A percentile compares a stretch with the other conserved stretches of the same genome.
Evolutionary conservation across 2,113 vertebrate species (phyloP).

Genomic region (Pygathrix nemaeus): DNA sequence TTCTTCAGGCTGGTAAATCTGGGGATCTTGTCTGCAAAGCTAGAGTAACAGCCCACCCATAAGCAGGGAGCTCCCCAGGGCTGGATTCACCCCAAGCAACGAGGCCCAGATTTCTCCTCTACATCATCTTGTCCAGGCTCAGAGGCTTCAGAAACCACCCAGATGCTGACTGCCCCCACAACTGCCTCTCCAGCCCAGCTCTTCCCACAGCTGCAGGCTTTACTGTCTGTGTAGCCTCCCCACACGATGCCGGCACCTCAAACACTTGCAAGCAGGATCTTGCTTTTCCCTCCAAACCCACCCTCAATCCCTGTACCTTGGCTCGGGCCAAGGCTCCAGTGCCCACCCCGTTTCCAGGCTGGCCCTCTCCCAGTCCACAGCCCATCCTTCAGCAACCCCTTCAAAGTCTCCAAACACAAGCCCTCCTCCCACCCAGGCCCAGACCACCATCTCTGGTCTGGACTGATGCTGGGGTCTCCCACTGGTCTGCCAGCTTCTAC

Average conservation of each 20-base stretch:
- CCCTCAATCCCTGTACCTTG: neutral
- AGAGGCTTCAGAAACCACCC: neutral
- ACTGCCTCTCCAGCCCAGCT: neutral
- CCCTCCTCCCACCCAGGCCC: accelerated
- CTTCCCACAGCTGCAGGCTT: neutral
- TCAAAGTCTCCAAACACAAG: neutral
- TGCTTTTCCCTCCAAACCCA: neutral
- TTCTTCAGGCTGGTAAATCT: neutral
- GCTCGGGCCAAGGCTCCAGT: neutral
- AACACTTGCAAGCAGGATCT: neutral
- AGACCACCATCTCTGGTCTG: neutral
- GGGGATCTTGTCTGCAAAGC: neutral
- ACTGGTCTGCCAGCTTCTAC: neutral
- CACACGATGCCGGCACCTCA: accelerated
- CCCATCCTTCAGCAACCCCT: neutral
- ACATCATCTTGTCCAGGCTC: neutral
- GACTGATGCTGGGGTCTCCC: neutral
- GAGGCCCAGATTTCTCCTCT: neutral
- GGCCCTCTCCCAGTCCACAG: neutral
- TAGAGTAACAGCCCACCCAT: neutral
- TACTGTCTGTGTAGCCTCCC: accelerated
- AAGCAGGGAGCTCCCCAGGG: neutral
- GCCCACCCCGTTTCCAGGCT: neutral
- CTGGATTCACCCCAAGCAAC: neutral
- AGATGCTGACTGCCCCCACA: neutral